Percentiles rank a stretch among this genome's conserved stretches.
Conservation (phyloP, 2,888 invertebrate species). For the Graphium colonna region DNA sequence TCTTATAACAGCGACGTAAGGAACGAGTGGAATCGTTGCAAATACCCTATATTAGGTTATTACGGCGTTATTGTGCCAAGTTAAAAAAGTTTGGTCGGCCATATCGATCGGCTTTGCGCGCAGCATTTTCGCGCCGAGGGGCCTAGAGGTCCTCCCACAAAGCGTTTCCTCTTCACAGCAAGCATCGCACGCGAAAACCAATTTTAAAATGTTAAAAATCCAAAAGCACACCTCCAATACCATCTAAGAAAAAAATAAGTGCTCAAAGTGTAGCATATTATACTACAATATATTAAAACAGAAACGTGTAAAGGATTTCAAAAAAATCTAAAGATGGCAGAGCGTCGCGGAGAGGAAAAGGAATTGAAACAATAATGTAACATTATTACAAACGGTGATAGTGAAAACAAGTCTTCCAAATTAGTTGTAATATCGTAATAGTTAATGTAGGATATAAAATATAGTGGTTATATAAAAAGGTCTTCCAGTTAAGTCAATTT, state of each 20-base stretch:
- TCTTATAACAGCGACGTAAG: slow-evolving; percentile 12
- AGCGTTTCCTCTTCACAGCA: slow-evolving; percentile 47
- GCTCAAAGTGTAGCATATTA: slow-evolving; percentile 30
- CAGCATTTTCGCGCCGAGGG: slow-evolving; percentile 50
- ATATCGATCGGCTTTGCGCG: slow-evolving; percentile 66
- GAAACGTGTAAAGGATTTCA: slow-evolving; percentile 21
- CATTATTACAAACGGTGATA: slow-evolving; percentile 38
- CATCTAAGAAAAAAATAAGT: slow-evolving; percentile 22
- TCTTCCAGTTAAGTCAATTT: slow-evolving; percentile 42
- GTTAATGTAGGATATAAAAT: slow-evolving; percentile 20
- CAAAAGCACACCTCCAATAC: neutral
- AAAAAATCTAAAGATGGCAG: slow-evolving; percentile 53
- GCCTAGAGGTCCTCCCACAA: slow-evolving; percentile 33
- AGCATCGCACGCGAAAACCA: slow-evolving; percentile 53
- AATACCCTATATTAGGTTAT: slow-evolving; percentile 23
- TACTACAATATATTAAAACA: slow-evolving; percentile 26
- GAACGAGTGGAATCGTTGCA: slow-evolving; percentile 3
- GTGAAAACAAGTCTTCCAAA: slow-evolving; percentile 75
- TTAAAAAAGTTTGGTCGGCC: slow-evolving; percentile 33
- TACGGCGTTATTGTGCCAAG: slow-evolving; percentile 28
- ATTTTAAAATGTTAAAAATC: slow-evolving; percentile 26
- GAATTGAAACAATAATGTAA: slow-evolving; percentile 26
- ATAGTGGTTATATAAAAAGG: slow-evolving; percentile 33
- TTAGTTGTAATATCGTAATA: slow-evolving; percentile 36
- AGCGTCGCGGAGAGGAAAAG: slow-evolving; percentile 23